Evolutionary conservation across 2,797 vertebrate genomes (phyloP).

Genomic region (Gymnoscopelus braueri): DNA sequence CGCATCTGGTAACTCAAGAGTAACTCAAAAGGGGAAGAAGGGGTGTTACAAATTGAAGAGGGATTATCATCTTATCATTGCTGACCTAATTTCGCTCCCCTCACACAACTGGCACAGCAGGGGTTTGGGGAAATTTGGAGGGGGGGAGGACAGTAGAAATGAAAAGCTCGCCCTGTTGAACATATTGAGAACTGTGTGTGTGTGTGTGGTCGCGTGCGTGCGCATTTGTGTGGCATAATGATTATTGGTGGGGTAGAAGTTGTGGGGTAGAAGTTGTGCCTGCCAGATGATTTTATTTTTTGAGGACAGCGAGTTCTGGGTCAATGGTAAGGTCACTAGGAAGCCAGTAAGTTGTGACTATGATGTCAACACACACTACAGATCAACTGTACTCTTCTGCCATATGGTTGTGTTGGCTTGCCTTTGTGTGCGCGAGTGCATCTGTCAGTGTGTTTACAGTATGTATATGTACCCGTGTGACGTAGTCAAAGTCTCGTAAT

Average conservation of each 20-base stretch:
- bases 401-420: not conserved
- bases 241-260: slow-evolving; percentile 7
- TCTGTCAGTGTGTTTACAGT: slow-evolving; percentile 2
- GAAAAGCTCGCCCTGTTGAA: slow-evolving; percentile 15
- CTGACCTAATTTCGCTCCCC: slow-evolving; percentile 50
- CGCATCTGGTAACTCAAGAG: slow-evolving; percentile 19
- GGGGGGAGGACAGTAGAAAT: slow-evolving; percentile 23
- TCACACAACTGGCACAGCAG: slow-evolving; percentile 19
- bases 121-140: slow-evolving; percentile 22
- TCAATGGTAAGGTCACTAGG: slow-evolving; percentile 20
- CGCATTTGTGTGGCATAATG: not conserved
- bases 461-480: not conserved
- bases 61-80: slow-evolving; percentile 42
- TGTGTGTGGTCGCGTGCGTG: not conserved
- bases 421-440: not conserved
- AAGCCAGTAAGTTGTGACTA: slow-evolving; percentile 22
- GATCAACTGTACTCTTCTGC: slow-evolving; percentile 44
- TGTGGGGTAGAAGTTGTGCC: slow-evolving; percentile 34
- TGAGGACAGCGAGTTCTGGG: slow-evolving; percentile 24
- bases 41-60: slow-evolving; percentile 40
- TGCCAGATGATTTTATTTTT: slow-evolving; percentile 38
- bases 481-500: slow-evolving; percentile 45
- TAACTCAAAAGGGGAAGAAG: slow-evolving; percentile 17
- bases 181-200: slow-evolving; percentile 21
- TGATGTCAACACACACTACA: slow-evolving; percentile 47